Evolutionary conservation across 2,113 vertebrate species (phyloP).

Genomic region (Cyanocitta stelleri): DNA sequence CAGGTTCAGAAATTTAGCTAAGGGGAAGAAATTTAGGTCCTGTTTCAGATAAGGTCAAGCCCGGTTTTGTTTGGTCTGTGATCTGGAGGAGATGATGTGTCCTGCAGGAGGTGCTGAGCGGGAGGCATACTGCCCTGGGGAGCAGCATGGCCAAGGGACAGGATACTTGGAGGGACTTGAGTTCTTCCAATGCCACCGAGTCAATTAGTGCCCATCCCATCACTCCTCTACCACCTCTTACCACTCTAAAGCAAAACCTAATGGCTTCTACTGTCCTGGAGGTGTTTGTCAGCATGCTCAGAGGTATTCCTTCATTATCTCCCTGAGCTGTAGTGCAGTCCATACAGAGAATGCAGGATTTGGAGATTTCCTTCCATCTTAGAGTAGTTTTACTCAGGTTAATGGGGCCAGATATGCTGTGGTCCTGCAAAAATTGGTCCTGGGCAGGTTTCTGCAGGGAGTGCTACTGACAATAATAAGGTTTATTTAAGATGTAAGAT

Average conservation of each 20-base stretch:
- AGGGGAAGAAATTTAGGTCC: background rate
- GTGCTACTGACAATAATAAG: background rate
- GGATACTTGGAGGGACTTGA: rapidly evolving
- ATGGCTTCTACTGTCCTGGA: background rate
- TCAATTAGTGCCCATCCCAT: rapidly evolving
- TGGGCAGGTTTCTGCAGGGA: background rate
- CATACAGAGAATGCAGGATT: rapidly evolving
- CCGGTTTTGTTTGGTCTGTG: background rate
- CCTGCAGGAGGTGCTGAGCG: background rate
- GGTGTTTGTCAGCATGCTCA: background rate
- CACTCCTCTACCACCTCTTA: background rate
- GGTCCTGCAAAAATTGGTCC: background rate
- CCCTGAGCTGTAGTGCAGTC: background rate
- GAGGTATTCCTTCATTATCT: background rate
- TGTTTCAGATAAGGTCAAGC: background rate
- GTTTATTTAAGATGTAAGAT: background rate
- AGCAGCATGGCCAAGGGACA: background rate
- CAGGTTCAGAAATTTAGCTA: background rate
- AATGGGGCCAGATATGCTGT: background rate
- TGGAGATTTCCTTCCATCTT: background rate
- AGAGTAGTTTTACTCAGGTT: background rate
- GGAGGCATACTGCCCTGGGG: rapidly evolving
- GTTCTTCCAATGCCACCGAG: background rate
- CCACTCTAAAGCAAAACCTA: background rate
- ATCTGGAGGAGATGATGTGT: background rate